Base-by-base conservation (phyloP, 2,888 invertebrate species). In the Macropis europaea region DNA sequence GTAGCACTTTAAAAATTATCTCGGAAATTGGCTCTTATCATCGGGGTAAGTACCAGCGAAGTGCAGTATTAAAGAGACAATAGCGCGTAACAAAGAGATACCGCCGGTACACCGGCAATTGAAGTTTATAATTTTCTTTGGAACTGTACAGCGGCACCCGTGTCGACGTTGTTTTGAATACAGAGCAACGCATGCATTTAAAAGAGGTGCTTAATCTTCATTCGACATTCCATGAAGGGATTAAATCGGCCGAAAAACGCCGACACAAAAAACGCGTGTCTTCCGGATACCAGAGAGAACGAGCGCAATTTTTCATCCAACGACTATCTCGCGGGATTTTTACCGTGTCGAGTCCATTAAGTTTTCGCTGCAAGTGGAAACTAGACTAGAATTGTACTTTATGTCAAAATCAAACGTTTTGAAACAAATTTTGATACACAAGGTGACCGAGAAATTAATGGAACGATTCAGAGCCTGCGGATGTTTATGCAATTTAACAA, bases 131-230 rank as follows among this genome's bases (percentile, higher is more conserved):
- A 77, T 81, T 68, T 73, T 66, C 72, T 68, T 75, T 66, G 70
- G 61, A 54, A 42, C 43, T 52, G 76, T 47, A 67, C 66, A n/a
- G 68, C 62, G 73, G 47, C 70, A 57, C 63, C 71, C 53, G 43
- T 24, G 61, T 28, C 22, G 36, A 22, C 32, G 45, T 40, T 48
- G 50, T 72, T 70, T 66, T 70, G 72, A 70, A 80, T 79, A 70
- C 77, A 61, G 66, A 81, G 73, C 77, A 75, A 81, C 73, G 67
- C 72, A 81, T 80, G 81, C 77, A 80, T 80, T 80, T 80, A 75
- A 81, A 81, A 81, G 73, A 75, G 79, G 36, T 68, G 70, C 75
- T 80, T 81, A 74, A 77, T 80, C 81, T 77, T 66, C 68, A 71
- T 77, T 77, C 73, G 75, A 68, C 72, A 42, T 66, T 57, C 53